Conservation (phyloP, 2,797 vertebrate genomes). For the Caiman crocodilus region DNA sequence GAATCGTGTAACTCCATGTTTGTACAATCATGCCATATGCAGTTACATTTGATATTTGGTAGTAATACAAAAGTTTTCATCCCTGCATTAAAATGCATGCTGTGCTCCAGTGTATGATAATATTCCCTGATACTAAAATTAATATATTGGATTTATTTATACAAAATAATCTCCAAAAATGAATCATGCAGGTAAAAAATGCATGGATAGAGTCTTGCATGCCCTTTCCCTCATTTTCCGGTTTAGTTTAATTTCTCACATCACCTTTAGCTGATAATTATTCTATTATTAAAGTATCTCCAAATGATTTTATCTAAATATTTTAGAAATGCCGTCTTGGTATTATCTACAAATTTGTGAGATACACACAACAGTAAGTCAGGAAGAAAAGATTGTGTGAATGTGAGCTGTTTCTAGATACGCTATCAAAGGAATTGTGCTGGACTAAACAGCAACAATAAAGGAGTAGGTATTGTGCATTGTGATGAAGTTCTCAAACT, state of each 20-base stretch:
- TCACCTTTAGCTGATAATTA: neutral
- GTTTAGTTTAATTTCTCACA: neutral
- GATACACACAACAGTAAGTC: neutral
- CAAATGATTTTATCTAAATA: constrained; percentile 36
- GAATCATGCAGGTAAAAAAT: neutral
- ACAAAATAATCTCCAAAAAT: constrained; percentile 3
- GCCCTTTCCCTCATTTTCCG: neutral
- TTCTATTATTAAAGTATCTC: no score
- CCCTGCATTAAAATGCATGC: neutral
- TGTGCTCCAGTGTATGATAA: neutral
- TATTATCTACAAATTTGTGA: constrained; percentile 17
- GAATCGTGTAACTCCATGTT: neutral
- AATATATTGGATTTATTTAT: constrained; percentile 3
- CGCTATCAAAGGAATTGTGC: constrained; percentile 1
- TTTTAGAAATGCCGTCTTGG: constrained; percentile 34
- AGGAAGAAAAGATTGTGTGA: constrained; percentile 28
- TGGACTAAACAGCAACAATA: neutral
- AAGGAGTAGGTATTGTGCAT: neutral
- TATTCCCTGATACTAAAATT: neutral
- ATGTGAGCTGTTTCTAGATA: constrained; percentile 57
- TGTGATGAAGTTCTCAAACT: constrained; percentile 84
- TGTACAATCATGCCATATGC: neutral
- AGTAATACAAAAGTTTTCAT: neutral
- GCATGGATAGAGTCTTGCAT: neutral
- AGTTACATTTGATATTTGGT: neutral